Base-by-base conservation (phyloP, 64 coral and sea anemone genomes). In the Pachyseris speciosa region DNA sequence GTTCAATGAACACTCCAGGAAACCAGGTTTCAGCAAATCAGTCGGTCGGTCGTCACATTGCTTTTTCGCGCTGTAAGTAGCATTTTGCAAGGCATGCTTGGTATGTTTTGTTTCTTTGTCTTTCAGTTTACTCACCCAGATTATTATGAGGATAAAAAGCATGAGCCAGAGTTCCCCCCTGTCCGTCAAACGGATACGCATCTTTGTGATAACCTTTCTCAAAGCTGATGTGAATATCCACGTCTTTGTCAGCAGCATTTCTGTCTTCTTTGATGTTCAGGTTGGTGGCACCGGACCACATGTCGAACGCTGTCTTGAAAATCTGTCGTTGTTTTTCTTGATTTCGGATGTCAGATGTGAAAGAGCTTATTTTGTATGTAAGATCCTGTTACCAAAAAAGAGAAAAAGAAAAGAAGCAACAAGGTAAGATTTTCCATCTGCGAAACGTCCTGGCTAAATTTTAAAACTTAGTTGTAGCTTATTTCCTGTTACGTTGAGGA, bases 111-210 rank as follows among this genome's bases (percentile, higher is more conserved):
- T 2, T 5, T 29, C 2, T 28, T n/a, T 4, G n/a, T 30, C 50
- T 55, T 17, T 16, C 22, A 9, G 16, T 55, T 38, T 11, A 63
- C 53, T 81, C 37, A 90, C 88, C 89, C 19, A 36, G 24, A 24
- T 92, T 92, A 22, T 92, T 83, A 37, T 84, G 79, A 22, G 89
- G 89, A 27, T 92, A 92, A 39, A 84, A 92, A 5, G 89, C 89
- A 64, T 92, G 89, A 7, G 89, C 89, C n/a, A 92, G 30, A 41
- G 89, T 92, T 27, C 89, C 89, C 2, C 89, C 79, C 17, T 7
- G 22, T 52, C 89, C 89, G 26, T 92, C 89, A 51, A 92, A 92
- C 0, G 89, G 79, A 65, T 92, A 92, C 1, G 34, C 49, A 50
- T 92, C 89, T 11, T 28, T 36, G 36, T 92, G 89, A 27, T 55